phyloP scores from a whole-genome alignment of 2,888 invertebrate genomes.

The Crematogaster levior region DNA sequence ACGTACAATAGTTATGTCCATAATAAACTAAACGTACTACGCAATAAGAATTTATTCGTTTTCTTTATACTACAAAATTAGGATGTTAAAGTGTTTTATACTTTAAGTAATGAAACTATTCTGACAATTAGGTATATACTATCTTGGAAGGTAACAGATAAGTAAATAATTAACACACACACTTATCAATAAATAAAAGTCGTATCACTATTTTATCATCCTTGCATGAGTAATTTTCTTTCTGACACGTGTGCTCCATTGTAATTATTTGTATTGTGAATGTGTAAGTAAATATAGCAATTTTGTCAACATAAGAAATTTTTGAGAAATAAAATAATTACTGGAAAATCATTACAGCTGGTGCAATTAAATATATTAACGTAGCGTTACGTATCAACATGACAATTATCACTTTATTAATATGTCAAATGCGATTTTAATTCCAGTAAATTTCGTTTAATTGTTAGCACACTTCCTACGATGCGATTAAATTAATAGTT shows the following conservation, averaged over 20 bases:
- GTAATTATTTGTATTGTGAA: constrained; percentile 54
- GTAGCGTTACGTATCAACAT: background rate
- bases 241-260: background rate
- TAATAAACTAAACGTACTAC: background rate
- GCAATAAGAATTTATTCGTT: no score
- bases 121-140: background rate
- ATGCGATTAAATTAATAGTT: constrained; percentile 61
- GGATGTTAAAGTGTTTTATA: constrained; percentile 2
- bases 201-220: constrained; percentile 48
- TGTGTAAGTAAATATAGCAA: constrained; percentile 27
- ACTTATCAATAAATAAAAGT: no score
- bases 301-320: constrained; percentile 3
- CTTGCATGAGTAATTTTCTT: constrained; percentile 60
- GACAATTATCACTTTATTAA: background rate
- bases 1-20: background rate
- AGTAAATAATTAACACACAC: constrained; percentile 27
- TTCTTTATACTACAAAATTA: no score
- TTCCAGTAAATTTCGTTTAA: constrained; percentile 44
- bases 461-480: background rate
- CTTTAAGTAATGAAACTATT: constrained; percentile 1
- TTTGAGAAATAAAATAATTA: constrained; percentile 67
- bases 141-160: background rate
- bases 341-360: constrained; percentile 69
- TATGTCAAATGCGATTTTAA: constrained; percentile 41
- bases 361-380: constrained; percentile 54